Evolutionary conservation across 2,113 vertebrate genomes (phyloP).

Genomic region (Solea senegalensis): DNA sequence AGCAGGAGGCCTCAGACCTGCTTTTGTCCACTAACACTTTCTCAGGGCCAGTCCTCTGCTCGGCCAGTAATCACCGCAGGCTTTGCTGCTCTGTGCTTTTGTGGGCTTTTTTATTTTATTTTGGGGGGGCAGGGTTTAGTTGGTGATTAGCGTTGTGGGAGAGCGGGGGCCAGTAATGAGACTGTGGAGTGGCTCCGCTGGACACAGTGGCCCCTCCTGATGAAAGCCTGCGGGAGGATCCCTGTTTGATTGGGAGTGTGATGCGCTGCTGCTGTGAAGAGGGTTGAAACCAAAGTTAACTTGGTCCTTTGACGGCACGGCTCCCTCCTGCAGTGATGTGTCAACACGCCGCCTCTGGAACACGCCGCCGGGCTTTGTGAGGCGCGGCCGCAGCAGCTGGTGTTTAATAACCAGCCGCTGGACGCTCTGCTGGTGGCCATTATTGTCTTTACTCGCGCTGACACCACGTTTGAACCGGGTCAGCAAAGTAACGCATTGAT

Average conservation of each 20-base stretch:
- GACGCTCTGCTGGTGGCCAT: conserved; percentile 57
- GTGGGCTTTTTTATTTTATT: conserved; percentile 11
- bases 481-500: conserved; percentile 42
- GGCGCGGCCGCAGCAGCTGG: conserved; percentile 68
- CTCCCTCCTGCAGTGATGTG: conserved; percentile 69
- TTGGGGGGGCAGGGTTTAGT: neutral
- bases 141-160: conserved; percentile 63
- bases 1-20: conserved; percentile 16
- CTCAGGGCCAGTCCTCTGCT: conserved; percentile 51
- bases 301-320: conserved; percentile 69
- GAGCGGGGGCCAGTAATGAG: conserved; percentile 61
- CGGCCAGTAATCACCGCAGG: conserved; percentile 49
- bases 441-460: conserved; percentile 49
- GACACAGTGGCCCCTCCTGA: conserved; percentile 52
- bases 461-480: conserved; percentile 51
- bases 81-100: conserved; percentile 49
- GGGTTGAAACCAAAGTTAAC: conserved; percentile 81
- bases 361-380: conserved; percentile 79
- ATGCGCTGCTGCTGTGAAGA: conserved; percentile 50
- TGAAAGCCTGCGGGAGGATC: conserved; percentile 63
- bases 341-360: conserved; percentile 74
- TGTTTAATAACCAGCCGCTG: conserved; percentile 54
- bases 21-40: conserved; percentile 63
- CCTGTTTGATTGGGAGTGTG: conserved; percentile 59
- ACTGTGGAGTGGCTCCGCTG: conserved; percentile 57